Evolutionary conservation across 2,113 vertebrate genomes (phyloP), one percentile per base, ranked within the genome.

Genomic region (Salvelinus namaycush): DNA sequence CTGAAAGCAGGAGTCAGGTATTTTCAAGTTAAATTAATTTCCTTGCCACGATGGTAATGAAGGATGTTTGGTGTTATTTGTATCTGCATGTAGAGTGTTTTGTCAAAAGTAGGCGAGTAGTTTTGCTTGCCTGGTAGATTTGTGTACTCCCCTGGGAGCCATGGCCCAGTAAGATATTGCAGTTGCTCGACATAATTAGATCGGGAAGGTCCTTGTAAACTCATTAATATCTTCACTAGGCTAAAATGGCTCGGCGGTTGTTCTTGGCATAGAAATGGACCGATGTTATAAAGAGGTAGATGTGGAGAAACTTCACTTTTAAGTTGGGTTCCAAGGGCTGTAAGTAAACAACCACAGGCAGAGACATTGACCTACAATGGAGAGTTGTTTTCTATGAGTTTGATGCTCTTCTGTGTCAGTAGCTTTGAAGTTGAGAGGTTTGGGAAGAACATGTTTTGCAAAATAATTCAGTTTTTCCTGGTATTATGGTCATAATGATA

Each of bases 171-270:
- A 94, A 94, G 89, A 94, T 88, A 90, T 83, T 87, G 88, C 82
- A 77, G 88, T 91, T 93, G 93, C 91, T 94, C 91, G 88, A 94
- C 92, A 93, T 94, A 94, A 94, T 93, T 94, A 92, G 91, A 94
- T 89, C 77, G 82, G 78, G 86, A 90, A 93, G 91, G 92, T 92
- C 90, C 92, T 91, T 93, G 91, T 93, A 92, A 93, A 92, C 89
- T 92, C 92, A 93, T 94, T 93, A 93, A 94, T 94, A 92, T 94
- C 89, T 92, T 73, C 86, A 83, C 82, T 81, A 74, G 83, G 87
- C 86, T 87, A 86, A 88, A 89, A 89, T 84, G 74, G 78, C 76
- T 85, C 39, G 48, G 51, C 5, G 66, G 79, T 70, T 39, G 39
- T 67, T 20, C 68, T 49, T 72, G 39, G 26, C 39, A 70, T 54